These are phyloP conservation scores for Phalacrocorax pelagicus DNA, from an alignment of 2,113 vertebrate genomes.

Conservation along the genomic window DNA sequence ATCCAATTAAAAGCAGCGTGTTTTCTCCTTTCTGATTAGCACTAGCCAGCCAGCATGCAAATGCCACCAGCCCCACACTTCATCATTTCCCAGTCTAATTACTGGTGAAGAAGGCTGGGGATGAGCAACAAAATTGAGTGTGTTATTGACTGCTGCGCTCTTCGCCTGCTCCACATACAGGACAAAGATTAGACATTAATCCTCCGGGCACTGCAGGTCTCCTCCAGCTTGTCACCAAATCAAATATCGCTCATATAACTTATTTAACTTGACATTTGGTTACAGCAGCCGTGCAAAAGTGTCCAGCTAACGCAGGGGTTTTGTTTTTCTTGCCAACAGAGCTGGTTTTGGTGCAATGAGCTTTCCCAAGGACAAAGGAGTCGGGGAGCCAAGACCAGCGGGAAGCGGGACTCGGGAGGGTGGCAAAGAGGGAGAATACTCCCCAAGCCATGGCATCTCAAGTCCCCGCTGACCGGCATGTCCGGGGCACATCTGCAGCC, in stretches of 20 bases:
- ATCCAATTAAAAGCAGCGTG: conserved; percentile 29
- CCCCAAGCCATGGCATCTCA: accelerated
- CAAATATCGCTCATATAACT: background rate
- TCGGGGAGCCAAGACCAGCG: background rate
- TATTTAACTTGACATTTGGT: background rate
- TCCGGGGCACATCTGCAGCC: background rate
- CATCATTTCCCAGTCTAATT: conserved; percentile 60
- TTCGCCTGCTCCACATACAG: background rate
- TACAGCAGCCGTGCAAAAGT: background rate
- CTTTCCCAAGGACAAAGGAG: background rate
- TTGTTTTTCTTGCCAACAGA: background rate
- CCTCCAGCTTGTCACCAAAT: conserved; percentile 8
- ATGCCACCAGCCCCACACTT: conserved; percentile 12
- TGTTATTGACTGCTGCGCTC: conserved; percentile 28
- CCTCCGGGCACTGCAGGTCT: conserved; percentile 12
- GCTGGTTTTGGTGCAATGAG: background rate
- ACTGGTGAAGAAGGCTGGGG: conserved; percentile 13
- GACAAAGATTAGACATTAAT: conserved; percentile 41
- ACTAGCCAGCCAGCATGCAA: conserved; percentile 30
- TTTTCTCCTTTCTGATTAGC: conserved; percentile 32
- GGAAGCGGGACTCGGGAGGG: background rate
- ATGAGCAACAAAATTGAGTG: conserved; percentile 42
- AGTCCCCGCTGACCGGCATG: accelerated
- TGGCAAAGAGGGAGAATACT: background rate
- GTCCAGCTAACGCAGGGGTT: background rate